A percentile compares a stretch with the other conserved stretches of the same genome.
These are phyloP conservation scores for Acyrthosiphon pisum DNA, from an alignment of 1,140 invertebrate species.

Conservation along the genomic window DNA sequence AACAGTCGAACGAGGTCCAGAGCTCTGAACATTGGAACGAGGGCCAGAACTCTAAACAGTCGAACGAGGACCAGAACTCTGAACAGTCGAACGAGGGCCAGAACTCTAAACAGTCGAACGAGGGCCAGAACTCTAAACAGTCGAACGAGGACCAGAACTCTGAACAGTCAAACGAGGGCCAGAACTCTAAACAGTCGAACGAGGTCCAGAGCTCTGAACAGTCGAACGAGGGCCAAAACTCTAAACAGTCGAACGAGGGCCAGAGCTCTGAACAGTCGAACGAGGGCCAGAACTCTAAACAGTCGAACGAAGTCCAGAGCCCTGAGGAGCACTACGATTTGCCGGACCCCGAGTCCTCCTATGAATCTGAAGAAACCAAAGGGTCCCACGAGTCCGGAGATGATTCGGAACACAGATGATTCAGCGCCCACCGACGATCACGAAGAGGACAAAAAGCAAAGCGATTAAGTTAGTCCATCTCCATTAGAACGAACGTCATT, in stretches of 20 bases:
- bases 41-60: fast-evolving
- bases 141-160: neutral
- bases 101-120: neutral
- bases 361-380: no score
- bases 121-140: neutral
- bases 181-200: neutral
- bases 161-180: neutral
- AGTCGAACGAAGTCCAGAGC: no score
- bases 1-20: neutral
- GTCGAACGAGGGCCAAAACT: neutral
- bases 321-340: no score
- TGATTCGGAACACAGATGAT: no score
- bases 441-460: no score
- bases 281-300: fast-evolving
- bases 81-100: neutral
- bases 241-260: neutral
- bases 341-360: no score
- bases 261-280: neutral
- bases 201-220: neutral
- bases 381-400: no score
- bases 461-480: no score
- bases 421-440: no score
- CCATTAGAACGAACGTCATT: no score
- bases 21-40: neutral
- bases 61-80: no score